These are phyloP conservation scores for Nasonia giraulti DNA, from an alignment of 1,140 invertebrate genomes.

Conservation along the genomic window DNA sequence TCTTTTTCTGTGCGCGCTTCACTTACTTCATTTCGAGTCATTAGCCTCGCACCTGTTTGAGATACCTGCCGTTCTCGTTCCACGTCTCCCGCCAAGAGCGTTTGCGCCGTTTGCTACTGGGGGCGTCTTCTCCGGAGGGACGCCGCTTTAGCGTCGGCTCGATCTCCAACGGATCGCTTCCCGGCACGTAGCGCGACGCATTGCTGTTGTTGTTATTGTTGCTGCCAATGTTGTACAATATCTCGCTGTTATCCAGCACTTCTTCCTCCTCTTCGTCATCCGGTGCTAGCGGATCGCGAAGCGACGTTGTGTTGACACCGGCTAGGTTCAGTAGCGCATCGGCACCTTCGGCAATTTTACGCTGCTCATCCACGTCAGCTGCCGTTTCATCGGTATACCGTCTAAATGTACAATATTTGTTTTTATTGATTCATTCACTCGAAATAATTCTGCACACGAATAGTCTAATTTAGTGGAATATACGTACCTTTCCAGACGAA, in stretches of 20 bases:
- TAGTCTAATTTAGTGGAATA: not conserved
- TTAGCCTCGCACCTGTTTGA: constrained; percentile 52
- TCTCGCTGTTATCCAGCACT: constrained; percentile 43
- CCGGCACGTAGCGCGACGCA: constrained; percentile 60
- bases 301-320: constrained; percentile 73
- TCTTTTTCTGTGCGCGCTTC: not conserved
- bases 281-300: constrained; percentile 56
- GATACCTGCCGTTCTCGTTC: constrained; percentile 49
- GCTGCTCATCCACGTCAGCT: constrained; percentile 81
- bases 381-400: not conserved
- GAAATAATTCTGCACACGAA: not conserved
- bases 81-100: constrained; percentile 42
- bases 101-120: constrained; percentile 48
- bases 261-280: constrained; percentile 55
- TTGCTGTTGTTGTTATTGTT: constrained; percentile 65
- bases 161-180: constrained; percentile 58
- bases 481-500: constrained; percentile 68
- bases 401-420: not conserved
- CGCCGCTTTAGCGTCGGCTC: constrained; percentile 9
- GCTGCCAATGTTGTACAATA: not conserved
- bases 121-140: not conserved
- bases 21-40: not conserved
- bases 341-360: constrained; percentile 85
- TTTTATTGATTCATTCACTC: not conserved
- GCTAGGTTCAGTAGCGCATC: constrained; percentile 86